Evolutionary conservation across 2,797 vertebrate species (phyloP), one percentile per base, ranked within the genome.

Genomic region (Sebastes alutus): DNA sequence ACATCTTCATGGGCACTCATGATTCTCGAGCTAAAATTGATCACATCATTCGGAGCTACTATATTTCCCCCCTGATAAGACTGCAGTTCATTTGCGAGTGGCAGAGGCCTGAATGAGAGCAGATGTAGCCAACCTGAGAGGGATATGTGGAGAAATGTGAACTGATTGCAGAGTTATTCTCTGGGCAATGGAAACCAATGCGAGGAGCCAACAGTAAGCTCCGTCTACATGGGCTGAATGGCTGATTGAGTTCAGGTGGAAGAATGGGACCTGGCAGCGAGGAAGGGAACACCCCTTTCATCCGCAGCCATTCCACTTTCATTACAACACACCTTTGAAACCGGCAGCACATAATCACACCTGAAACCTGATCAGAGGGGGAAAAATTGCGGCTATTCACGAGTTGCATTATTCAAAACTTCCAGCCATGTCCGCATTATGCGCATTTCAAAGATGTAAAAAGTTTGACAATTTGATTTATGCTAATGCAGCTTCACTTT

Each of bases 81-180:
- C 66, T 62, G 54, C 30, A 54, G 75, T 87, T 92, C 84, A 88
- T 93, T 90, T 89, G 83, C 70, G 49, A 84, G 62, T 61, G 75
- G 81, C 63, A 25, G 71, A 54, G 69, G 68, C 54, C 72, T 82
- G 80, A 88, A 87, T 75, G 85, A 66, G 77, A 86, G 87, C 75
- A 89, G 86, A 90, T 85, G 89, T 90, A 82, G 74, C 84, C 82
- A 81, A 87, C 74, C 87, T 80, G 86, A 86, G 85, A 85, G 83
- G 84, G 75, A 91, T 77, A 84, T 18, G 32, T 82, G 75, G 75
- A 84, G 88, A 89, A 94, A 93, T 91, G 87, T 82, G 84, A 91
- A 90, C 86, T 94, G 92, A 94, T 94, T 94, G 90, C 88, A 75
- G 92, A 75, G 92, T 93, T 91, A 93, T 90, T 94, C 87, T 95